phyloP scores from a whole-genome alignment of 2,888 invertebrate species.

The Clistopyga incitator region DNA sequence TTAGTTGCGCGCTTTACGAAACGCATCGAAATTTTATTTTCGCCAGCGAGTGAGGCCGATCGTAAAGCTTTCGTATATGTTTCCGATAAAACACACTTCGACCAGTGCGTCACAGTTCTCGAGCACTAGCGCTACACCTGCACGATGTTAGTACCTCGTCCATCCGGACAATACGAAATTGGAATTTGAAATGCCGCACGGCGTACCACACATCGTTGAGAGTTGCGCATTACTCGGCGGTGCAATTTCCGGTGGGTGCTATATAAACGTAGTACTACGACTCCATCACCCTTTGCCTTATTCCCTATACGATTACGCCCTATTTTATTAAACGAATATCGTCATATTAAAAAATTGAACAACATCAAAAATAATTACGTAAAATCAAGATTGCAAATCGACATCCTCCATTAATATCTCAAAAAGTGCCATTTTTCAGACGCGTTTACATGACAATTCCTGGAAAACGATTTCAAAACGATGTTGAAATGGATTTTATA shows the following conservation, averaged over 20 bases:
- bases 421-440: too few species aligned
- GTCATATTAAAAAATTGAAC: too few species aligned
- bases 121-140: conserved; percentile 2
- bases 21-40: conserved; percentile 50
- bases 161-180: conserved; percentile 35
- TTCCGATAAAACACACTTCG: conserved; percentile 10
- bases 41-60: conserved; percentile 33
- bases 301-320: background rate
- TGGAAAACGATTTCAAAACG: too few species aligned
- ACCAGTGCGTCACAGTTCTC: background rate
- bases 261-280: background rate
- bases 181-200: conserved; percentile 37
- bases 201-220: background rate
- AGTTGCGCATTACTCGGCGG: conserved; percentile 3
- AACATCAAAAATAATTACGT: too few species aligned
- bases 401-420: too few species aligned
- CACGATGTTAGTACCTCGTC: conserved; percentile 10
- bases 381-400: too few species aligned
- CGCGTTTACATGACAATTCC: too few species aligned
- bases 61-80: conserved; percentile 35
- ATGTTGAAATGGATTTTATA: too few species aligned
- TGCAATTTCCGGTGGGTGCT: conserved; percentile 16
- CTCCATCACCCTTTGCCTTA: background rate
- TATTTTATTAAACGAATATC: background rate
- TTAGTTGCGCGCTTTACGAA: conserved; percentile 9